Evolutionary conservation across 2,888 invertebrate species (phyloP).

Genomic region (Amblyteles armatorius): DNA sequence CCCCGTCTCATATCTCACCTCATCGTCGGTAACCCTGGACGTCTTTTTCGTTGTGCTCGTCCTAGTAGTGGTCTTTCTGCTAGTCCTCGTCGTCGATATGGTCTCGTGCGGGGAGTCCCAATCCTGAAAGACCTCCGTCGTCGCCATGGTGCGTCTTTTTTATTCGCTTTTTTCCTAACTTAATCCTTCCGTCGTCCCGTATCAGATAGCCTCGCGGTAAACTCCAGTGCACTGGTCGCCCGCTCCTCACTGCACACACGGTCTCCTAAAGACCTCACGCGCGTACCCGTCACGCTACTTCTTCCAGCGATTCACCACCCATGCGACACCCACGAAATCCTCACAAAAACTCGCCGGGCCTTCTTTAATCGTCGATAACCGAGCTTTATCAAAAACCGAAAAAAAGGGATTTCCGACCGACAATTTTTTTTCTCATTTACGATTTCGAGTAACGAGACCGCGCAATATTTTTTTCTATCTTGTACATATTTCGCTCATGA

Average conservation of each 20-base stretch:
- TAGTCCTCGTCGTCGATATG: conserved; percentile 74
- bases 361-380: background rate
- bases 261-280: conserved; percentile 4
- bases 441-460: background rate
- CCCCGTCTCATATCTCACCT: conserved; percentile 74
- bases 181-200: conserved; percentile 32
- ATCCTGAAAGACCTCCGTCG: conserved; percentile 83
- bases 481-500: background rate
- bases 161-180: background rate
- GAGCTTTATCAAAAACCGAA: background rate
- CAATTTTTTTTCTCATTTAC: background rate
- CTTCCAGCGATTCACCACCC: background rate
- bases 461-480: background rate
- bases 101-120: conserved; percentile 82
- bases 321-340: conserved; percentile 2
- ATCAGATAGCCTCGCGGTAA: background rate
- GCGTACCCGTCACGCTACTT: background rate
- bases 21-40: conserved; percentile 71
- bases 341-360: conserved; percentile 8
- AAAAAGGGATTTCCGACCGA: background rate
- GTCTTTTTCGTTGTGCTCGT: conserved; percentile 74
- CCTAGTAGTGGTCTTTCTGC: conserved; percentile 74
- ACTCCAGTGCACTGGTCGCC: conserved; percentile 24
- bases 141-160: conserved; percentile 77
- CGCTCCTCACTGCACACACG: conserved; percentile 44